These are phyloP conservation scores for Melanchra persicariae DNA, from an alignment of 2,888 invertebrate genomes.

Conservation along the genomic window DNA sequence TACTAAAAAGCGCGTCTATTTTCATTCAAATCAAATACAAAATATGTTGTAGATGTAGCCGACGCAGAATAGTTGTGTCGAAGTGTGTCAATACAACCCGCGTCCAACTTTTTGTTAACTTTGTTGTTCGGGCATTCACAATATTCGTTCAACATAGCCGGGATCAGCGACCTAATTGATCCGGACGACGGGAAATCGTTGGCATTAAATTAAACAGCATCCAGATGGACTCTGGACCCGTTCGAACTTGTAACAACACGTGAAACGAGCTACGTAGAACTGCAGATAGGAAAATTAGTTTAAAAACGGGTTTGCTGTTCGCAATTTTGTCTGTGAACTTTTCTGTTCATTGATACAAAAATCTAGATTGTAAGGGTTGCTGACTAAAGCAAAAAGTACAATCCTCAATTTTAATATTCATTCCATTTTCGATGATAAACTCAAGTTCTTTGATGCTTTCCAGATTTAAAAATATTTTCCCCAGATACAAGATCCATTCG, in stretches of 20 bases:
- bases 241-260: conserved; percentile 30
- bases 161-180: conserved; percentile 54
- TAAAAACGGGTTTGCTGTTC: not conserved
- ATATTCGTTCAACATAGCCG: conserved; percentile 42
- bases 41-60: conserved; percentile 34
- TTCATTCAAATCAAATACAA: conserved; percentile 58
- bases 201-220: conserved; percentile 45
- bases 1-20: conserved; percentile 48
- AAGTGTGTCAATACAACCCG: conserved; percentile 43
- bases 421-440: not conserved
- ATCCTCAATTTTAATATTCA: not conserved
- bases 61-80: conserved; percentile 30
- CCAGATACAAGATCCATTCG: conserved; percentile 2
- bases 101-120: conserved; percentile 57
- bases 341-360: not conserved
- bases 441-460: not conserved
- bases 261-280: not conserved
- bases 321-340: not conserved
- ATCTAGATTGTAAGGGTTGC: too few relatives aligned
- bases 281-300: conserved; percentile 14
- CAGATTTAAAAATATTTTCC: not conserved
- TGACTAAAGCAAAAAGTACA: not conserved
- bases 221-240: conserved; percentile 26
- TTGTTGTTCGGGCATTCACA: conserved; percentile 52
- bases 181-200: conserved; percentile 35